Evolutionary conservation across 1,140 invertebrate genomes (phyloP).

Genomic region (Plodia interpunctella): DNA sequence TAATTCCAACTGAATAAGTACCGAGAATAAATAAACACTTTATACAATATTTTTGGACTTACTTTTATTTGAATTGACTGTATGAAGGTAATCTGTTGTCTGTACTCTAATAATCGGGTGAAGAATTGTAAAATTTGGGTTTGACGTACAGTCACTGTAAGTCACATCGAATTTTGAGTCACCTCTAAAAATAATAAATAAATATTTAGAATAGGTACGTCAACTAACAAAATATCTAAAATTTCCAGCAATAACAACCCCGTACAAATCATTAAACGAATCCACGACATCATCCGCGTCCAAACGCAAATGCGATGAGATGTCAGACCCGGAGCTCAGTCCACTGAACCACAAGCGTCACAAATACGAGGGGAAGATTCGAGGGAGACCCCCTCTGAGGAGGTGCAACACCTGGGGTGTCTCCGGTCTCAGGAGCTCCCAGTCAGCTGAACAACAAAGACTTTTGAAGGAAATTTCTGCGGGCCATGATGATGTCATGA

Average conservation of each 20-base stretch:
- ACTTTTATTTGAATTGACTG: too few relatives aligned
- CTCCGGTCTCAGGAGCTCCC: slow-evolving; percentile 32
- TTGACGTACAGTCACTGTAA: too few relatives aligned
- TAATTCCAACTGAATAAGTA: too few relatives aligned
- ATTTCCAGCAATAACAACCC: slow-evolving; percentile 37
- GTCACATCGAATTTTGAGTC: too few relatives aligned
- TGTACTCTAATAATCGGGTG: too few relatives aligned
- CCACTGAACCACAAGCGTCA: slow-evolving; percentile 65
- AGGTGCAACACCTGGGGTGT: slow-evolving; percentile 39
- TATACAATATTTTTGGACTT: too few relatives aligned
- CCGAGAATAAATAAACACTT: too few relatives aligned
- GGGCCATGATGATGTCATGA: slow-evolving; percentile 37
- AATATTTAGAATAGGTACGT: too few relatives aligned
- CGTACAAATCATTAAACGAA: slow-evolving; percentile 34
- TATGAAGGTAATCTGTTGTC: too few relatives aligned
- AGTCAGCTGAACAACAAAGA: slow-evolving; percentile 42
- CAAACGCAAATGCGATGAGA: slow-evolving; percentile 63
- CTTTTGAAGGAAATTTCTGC: slow-evolving; percentile 31
- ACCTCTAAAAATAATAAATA: too few relatives aligned
- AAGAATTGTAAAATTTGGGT: too few relatives aligned
- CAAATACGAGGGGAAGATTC: slow-evolving; percentile 61
- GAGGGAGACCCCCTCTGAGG: slow-evolving; percentile 59
- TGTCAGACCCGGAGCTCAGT: slow-evolving; percentile 50
- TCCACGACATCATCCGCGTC: slow-evolving; percentile 51
- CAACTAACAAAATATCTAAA: background rate